These are phyloP conservation scores for Helicolenus hilgendorfi DNA, from an alignment of 2,797 vertebrate species.

Conservation along the genomic window DNA sequence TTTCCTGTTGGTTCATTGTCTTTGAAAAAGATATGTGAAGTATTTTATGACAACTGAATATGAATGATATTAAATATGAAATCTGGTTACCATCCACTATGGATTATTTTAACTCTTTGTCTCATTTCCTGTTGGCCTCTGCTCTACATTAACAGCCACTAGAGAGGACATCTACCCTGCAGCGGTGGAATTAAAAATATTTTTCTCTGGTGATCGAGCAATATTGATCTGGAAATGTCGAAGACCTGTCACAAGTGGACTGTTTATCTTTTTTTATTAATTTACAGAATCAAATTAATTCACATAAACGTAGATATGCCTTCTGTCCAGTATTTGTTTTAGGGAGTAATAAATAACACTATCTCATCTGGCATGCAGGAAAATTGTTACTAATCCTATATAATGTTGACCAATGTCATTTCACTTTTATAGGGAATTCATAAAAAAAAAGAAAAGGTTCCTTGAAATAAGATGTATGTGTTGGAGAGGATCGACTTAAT, in stretches of 20 bases:
- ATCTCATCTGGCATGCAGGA: slow-evolving; percentile 6
- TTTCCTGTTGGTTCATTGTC: slow-evolving; percentile 69
- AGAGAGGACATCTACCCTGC: background rate
- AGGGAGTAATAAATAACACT: background rate
- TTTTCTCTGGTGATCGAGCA: background rate
- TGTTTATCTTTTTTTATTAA: background rate
- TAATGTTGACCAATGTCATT: background rate
- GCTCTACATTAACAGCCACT: background rate
- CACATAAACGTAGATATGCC: background rate
- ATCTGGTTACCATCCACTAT: slow-evolving; percentile 76
- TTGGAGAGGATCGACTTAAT: background rate
- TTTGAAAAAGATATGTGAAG: slow-evolving; percentile 73
- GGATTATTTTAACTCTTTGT: slow-evolving; percentile 38
- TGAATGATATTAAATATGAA: slow-evolving; percentile 82
- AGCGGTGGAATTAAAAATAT: background rate
- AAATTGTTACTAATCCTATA: background rate
- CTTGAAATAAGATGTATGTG: background rate
- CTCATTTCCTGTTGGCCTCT: background rate
- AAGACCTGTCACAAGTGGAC: background rate
- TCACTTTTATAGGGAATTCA: background rate
- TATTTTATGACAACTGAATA: slow-evolving; percentile 83
- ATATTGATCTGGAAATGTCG: background rate
- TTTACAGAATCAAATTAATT: background rate
- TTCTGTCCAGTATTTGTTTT: background rate
- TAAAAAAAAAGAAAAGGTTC: background rate